phyloP scores from a whole-genome alignment of 2,888 invertebrate genomes.

The Peribatodes rhomboidaria region DNA sequence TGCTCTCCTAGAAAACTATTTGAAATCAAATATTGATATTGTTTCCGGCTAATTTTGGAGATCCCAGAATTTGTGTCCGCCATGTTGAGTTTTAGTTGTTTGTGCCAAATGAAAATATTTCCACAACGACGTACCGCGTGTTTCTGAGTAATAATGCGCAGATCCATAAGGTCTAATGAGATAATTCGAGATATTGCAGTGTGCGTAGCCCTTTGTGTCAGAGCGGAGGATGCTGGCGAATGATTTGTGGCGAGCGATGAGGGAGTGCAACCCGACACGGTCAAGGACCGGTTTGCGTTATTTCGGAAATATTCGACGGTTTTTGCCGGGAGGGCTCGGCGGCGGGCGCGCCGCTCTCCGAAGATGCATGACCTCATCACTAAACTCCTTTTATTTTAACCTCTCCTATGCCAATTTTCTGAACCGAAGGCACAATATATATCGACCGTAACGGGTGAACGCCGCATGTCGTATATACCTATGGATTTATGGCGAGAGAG shows the following conservation, averaged over 20 bases:
- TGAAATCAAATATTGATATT: neutral
- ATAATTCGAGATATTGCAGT: constrained; percentile 39
- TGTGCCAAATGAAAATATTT: constrained; percentile 16
- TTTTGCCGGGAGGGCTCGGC: constrained; percentile 60
- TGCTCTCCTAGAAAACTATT: too few species aligned
- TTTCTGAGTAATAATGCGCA: constrained; percentile 41
- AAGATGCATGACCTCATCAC: constrained; percentile 75
- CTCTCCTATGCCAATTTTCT: constrained; percentile 53
- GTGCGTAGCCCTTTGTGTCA: constrained; percentile 45
- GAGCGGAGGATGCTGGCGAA: constrained; percentile 60
- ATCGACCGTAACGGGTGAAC: constrained; percentile 43
- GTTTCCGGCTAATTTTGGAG: neutral
- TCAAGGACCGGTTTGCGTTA: constrained; percentile 82
- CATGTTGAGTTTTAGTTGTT: constrained; percentile 16
- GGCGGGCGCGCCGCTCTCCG: constrained; percentile 51
- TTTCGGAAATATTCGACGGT: constrained; percentile 77
- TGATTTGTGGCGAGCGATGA: constrained; percentile 67
- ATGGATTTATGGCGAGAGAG: neutral
- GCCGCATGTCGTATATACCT: neutral
- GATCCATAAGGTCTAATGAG: constrained; percentile 40
- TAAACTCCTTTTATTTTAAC: constrained; percentile 59
- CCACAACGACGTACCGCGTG: constrained; percentile 12
- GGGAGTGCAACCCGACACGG: constrained; percentile 69
- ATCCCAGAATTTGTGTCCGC: neutral
- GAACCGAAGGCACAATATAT: constrained; percentile 21